phyloP scores from a whole-genome alignment of 1,140 invertebrate genomes.

The Acromyrmex heyeri region DNA sequence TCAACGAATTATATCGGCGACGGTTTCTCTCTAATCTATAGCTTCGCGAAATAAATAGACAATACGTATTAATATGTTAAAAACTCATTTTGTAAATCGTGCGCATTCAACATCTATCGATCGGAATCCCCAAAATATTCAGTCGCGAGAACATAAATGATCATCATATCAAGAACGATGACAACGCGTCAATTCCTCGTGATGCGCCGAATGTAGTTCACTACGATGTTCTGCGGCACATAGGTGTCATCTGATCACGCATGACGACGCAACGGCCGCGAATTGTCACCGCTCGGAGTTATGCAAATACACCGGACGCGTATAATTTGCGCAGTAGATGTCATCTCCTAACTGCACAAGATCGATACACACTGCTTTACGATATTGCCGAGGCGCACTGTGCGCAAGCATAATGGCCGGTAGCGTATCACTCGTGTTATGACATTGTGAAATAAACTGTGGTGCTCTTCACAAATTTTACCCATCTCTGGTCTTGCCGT shows the following conservation, averaged over 20 bases:
- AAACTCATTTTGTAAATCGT: neutral
- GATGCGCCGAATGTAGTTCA: neutral
- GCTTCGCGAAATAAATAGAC: neutral
- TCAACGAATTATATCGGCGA: neutral
- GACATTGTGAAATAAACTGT: neutral
- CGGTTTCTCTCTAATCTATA: neutral
- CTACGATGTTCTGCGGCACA: neutral
- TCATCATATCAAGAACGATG: neutral
- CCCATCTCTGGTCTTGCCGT: neutral
- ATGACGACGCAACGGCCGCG: slow-evolving; percentile 6
- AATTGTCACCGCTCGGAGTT: slow-evolving; percentile 21
- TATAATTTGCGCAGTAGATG: slow-evolving; percentile 45
- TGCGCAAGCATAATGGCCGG: slow-evolving; percentile 10
- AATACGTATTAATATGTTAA: neutral
- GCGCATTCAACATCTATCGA: neutral
- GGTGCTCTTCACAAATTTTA: slow-evolving; percentile 34
- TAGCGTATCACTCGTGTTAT: neutral
- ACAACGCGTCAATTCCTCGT: slow-evolving; percentile 21
- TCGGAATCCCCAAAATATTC: neutral
- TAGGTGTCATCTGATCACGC: slow-evolving; percentile 25
- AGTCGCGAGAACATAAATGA: neutral
- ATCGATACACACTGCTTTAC: slow-evolving; percentile 54
- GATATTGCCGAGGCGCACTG: slow-evolving; percentile 24
- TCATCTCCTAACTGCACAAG: slow-evolving; percentile 45
- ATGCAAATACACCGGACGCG: slow-evolving; percentile 48